These are phyloP conservation scores for Pipra filicauda DNA, from an alignment of 2,113 vertebrate genomes.

Conservation along the genomic window DNA sequence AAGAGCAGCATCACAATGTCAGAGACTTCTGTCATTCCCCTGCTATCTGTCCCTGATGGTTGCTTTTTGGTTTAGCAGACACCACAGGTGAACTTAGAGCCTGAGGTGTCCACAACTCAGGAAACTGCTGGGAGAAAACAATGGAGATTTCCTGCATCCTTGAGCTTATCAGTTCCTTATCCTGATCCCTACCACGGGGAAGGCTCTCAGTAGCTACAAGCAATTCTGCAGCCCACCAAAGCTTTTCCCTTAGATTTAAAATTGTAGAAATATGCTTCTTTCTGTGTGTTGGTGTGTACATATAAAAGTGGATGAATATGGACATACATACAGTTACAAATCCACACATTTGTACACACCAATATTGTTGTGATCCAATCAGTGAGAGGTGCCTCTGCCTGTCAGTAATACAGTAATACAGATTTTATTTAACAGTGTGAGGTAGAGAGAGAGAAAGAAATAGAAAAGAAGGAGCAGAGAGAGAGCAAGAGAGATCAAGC, in stretches of 20 bases:
- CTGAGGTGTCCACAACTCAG: not conserved
- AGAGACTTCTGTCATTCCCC: not conserved
- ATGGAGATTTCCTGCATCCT: not conserved
- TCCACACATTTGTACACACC: not conserved
- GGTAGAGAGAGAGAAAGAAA: not conserved
- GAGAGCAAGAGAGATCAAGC: not conserved
- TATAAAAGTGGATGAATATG: not conserved
- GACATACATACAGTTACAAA: not conserved
- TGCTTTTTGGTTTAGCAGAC: not conserved
- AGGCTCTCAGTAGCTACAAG: not conserved
- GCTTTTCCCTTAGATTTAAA: not conserved
- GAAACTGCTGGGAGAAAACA: not conserved
- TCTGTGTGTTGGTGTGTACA: accelerated
- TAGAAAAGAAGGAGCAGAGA: accelerated
- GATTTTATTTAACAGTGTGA: not conserved
- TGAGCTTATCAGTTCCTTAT: not conserved
- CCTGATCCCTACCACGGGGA: not conserved
- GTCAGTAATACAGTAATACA: accelerated
- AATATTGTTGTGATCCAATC: not conserved
- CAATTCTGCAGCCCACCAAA: not conserved
- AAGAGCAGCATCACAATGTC: accelerated
- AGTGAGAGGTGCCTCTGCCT: not conserved
- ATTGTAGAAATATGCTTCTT: not conserved
- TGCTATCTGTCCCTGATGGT: not conserved
- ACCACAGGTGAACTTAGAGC: not conserved